Base-by-base conservation (phyloP, 2,113 vertebrate genomes). In the Himantopus leucocephalus region DNA sequence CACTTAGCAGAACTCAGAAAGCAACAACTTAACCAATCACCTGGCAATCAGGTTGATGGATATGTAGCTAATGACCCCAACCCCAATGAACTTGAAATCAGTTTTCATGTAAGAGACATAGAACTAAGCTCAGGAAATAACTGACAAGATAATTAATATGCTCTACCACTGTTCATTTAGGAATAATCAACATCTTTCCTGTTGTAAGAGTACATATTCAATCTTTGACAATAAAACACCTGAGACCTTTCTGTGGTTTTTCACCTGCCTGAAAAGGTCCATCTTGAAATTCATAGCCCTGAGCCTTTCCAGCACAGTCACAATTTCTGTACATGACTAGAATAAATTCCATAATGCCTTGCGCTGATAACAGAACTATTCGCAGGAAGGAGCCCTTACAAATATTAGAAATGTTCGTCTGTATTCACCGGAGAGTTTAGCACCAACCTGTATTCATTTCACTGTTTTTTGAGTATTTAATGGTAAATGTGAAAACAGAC, bases 171-270 rank as follows among this genome's bases (percentile, higher is more conserved):
- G 17, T 45, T 95, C 62, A 70, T 87, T 91, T 85, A 88, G 22
- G 62, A 90, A 93, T 60, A 88, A 88, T 85, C 74, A 79, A 82
- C 70, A 53, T 64, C 71, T 92, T 94, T 91, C 55, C 64, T 81
- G 5, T 74, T 59, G 39, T 68, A 94, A 80, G 9, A 56, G 12
- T 85, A 79, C 34, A 8, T 83, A 68, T 48, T 85, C 29, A 81
- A 23, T 74, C 85, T 92, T 85, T 85, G 23, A 75, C 66, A 79
- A 64, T 58, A 83, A 89, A 84, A 27, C 15, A 73, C 8, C 23
- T 29, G 41, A 58, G 48, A 72, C 41, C 34, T 72, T 90, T 82
- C 27, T 56, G 29, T 59, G n/a, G 1, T 85, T 85, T 84, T 90
- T 75, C 24, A 64, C 34, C 22, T 32, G 34, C 35, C 39, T 76